Evolutionary conservation across 2,113 vertebrate species (phyloP), one percentile per base, ranked within the genome.

Genomic region (Ivindomyrus marchei): DNA sequence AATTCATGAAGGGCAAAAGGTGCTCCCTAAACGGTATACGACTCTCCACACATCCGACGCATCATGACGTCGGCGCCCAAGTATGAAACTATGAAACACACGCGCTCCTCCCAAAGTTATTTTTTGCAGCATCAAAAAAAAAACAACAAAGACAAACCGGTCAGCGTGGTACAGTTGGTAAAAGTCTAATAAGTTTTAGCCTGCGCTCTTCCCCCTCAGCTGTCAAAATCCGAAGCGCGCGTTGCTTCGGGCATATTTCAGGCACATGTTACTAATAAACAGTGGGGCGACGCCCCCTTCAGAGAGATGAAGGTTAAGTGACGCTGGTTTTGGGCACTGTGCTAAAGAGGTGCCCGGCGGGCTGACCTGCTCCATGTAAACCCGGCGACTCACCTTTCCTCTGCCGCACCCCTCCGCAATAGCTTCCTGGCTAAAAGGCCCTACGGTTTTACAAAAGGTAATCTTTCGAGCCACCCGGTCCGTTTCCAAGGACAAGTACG

Each of bases 301-400:
- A 80, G 36, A 42, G 36, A 80, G 5, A 80, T 80, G 70, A 77
- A 77, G 31, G 27, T 19, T 77, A 77, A 56, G 53, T 7, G 53
- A 39, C 36, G 15, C 74, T 19, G 74, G 17, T 42, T 17, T 80
- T 7, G 15, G 15, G 74, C n/a, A 19, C 6, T 6, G 70, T 39
- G 74, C 36, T 80, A 80, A 77, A 17, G 31, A 42, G 36, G 74
- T 39, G 36, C 31, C 74, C 31, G 36, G 36, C 36, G 11, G 74
- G 83, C 83, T 47, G 45, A 85, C 39, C 17, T 46, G 83, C 45
- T 47, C 19, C 45, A 46, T 89, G 6, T 24, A 77, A 49, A 46
- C 24, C 36, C n/a, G 87, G 42, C 7, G 42, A 93, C 94, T 94
- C 90, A 95, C 95, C 94, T 93, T 89, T 94, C 93, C 92, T 89